Evolutionary conservation across 2,888 invertebrate species (phyloP).

Genomic region (Melanostoma scalare): DNA sequence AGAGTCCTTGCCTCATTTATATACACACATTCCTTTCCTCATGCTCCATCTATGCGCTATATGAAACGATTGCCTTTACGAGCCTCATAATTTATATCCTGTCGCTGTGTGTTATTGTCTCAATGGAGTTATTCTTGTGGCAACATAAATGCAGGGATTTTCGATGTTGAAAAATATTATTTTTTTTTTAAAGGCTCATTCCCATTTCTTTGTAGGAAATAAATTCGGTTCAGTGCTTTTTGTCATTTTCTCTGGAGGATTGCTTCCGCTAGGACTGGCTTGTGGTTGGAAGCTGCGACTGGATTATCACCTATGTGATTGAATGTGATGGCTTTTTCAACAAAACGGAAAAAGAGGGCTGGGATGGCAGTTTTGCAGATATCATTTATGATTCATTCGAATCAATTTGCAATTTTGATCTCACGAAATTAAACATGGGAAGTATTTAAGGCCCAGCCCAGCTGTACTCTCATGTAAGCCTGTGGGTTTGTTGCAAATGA

Average conservation of each 20-base stretch:
- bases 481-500: too few species aligned
- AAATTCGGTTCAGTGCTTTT: not conserved
- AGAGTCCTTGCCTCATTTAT: not conserved
- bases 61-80: constrained; percentile 57
- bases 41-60: not conserved
- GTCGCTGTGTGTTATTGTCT: constrained; percentile 69
- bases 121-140: constrained; percentile 66
- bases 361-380: not conserved
- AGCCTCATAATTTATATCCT: constrained; percentile 67
- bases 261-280: not conserved
- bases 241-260: constrained; percentile 3
- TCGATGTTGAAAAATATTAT: constrained; percentile 45
- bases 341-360: not conserved
- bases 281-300: constrained; percentile 6
- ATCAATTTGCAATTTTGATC: constrained; percentile 18
- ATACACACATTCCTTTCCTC: not conserved
- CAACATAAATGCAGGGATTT: constrained; percentile 53
- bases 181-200: constrained; percentile 26
- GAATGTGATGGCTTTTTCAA: constrained; percentile 27
- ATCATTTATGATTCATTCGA: constrained; percentile 26
- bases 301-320: constrained; percentile 55
- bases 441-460: too few species aligned
- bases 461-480: too few species aligned
- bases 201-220: constrained; percentile 21
- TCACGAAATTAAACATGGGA: too few species aligned